Evolutionary conservation across 2,888 invertebrate species (phyloP).

Genomic region (Scaptomyza flava): DNA sequence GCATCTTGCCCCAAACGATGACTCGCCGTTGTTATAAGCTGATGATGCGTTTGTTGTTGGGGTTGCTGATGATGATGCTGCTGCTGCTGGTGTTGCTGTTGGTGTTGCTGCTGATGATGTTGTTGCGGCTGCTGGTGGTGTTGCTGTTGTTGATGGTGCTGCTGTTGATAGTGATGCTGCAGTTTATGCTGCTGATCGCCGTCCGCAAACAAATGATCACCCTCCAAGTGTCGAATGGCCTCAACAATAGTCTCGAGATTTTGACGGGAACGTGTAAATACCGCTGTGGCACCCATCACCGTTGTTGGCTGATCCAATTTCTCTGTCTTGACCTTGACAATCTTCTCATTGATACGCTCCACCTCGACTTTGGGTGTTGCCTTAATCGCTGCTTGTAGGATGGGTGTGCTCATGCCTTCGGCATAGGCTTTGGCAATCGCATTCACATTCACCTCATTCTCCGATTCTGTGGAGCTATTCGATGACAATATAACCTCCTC

Average conservation of each 20-base stretch:
- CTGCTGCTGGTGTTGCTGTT: slow-evolving; percentile 35
- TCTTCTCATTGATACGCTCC: slow-evolving; percentile 87
- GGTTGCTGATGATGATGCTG: slow-evolving; percentile 46
- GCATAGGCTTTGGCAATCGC: slow-evolving; percentile 82
- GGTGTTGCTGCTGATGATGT: slow-evolving; percentile 39
- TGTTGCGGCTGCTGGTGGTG: slow-evolving; percentile 53
- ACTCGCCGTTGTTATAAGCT: slow-evolving; percentile 27
- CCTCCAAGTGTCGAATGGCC: slow-evolving; percentile 98
- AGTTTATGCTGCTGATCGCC: slow-evolving; percentile 81
- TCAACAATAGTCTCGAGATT: slow-evolving; percentile 99
- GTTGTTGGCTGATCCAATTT: slow-evolving; percentile 75
- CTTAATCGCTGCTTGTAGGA: slow-evolving; percentile 94
- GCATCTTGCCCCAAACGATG: slow-evolving; percentile 80
- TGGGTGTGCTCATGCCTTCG: slow-evolving; percentile 82
- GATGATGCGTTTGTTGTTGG: slow-evolving; percentile 52
- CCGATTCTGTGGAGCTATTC: slow-evolving; percentile 80
- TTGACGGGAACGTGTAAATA: slow-evolving; percentile 90
- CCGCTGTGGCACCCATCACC: slow-evolving; percentile 48
- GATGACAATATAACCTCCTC: slow-evolving; percentile 84
- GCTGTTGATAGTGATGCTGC: slow-evolving; percentile 70
- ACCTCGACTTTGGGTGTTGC: slow-evolving; percentile 94
- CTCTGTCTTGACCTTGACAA: slow-evolving; percentile 82
- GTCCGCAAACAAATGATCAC: slow-evolving; percentile 96
- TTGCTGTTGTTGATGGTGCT: slow-evolving; percentile 71
- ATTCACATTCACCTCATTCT: slow-evolving; percentile 82